phyloP scores from a whole-genome alignment of 2,113 vertebrate genomes.

The Bagarius yarrelli region DNA sequence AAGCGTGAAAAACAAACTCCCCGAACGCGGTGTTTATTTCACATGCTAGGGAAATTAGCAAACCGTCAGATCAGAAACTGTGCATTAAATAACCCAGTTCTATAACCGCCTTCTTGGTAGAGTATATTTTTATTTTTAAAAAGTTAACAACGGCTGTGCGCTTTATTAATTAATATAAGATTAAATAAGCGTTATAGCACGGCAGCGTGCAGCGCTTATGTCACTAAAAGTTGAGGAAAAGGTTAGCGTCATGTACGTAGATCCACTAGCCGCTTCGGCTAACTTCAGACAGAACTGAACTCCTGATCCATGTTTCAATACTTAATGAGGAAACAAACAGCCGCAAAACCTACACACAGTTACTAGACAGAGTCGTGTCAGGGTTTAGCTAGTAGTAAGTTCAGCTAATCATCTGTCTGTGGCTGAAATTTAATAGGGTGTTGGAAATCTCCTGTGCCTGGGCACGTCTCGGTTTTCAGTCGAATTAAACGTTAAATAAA shows the following conservation, averaged over 20 bases:
- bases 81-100: not conserved
- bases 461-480: too few relatives aligned
- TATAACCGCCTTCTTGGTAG: not conserved
- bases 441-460: not conserved
- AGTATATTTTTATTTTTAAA: too few relatives aligned
- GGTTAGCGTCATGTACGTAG: too few relatives aligned
- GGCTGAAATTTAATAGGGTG: not conserved
- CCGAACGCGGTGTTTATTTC: not conserved
- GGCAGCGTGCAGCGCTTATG: not conserved
- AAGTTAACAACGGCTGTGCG: not conserved
- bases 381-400: not conserved
- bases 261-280: not conserved
- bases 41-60: slow-evolving; percentile 1
- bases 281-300: not conserved
- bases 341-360: too few relatives aligned
- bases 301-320: not conserved
- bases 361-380: not conserved
- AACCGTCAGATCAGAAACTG: not conserved
- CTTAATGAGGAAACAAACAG: too few relatives aligned
- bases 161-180: fast-evolving
- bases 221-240: not conserved
- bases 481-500: too few relatives aligned
- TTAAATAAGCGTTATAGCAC: not conserved
- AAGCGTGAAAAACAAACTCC: not conserved
- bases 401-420: not conserved